Evolutionary conservation across 2,113 vertebrate species (phyloP).

Genomic region (Dromiciops gliroides): DNA sequence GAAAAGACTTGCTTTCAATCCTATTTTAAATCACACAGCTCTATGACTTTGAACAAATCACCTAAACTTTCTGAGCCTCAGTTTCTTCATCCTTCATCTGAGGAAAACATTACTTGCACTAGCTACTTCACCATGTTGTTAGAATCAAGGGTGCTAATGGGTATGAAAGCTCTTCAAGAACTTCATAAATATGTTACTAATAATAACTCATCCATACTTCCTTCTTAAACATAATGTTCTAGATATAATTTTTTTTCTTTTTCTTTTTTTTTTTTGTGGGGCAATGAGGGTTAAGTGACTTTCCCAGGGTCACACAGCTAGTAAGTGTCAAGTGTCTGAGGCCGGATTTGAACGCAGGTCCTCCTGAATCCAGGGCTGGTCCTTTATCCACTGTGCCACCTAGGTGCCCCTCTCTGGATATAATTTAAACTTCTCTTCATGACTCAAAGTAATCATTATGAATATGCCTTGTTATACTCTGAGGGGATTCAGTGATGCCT

Average conservation of each 20-base stretch:
- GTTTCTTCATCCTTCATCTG: not conserved
- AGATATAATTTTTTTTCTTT: too few species aligned
- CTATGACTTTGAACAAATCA: not conserved
- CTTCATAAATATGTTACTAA: not conserved
- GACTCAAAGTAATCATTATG: not conserved
- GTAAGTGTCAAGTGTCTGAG: too few species aligned
- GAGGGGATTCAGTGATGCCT: not conserved
- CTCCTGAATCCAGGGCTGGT: too few species aligned
- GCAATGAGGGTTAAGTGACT: too few species aligned
- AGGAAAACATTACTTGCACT: not conserved
- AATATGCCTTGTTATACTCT: not conserved
- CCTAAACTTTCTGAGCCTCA: not conserved
- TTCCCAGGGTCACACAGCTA: too few species aligned
- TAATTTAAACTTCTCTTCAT: not conserved
- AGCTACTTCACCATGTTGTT: not conserved
- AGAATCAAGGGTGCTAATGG: not conserved
- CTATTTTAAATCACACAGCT: not conserved
- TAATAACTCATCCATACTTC: not conserved
- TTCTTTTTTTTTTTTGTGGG: too few species aligned
- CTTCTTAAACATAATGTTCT: not conserved
- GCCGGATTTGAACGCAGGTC: too few species aligned
- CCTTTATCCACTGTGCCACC: too few species aligned
- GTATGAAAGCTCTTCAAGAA: not conserved
- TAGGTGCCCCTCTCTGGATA: too few species aligned
- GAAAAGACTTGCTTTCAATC: not conserved